These are phyloP conservation scores for Nyctalus aviator DNA, from an alignment of 2,797 vertebrate species.

Conservation along the genomic window DNA sequence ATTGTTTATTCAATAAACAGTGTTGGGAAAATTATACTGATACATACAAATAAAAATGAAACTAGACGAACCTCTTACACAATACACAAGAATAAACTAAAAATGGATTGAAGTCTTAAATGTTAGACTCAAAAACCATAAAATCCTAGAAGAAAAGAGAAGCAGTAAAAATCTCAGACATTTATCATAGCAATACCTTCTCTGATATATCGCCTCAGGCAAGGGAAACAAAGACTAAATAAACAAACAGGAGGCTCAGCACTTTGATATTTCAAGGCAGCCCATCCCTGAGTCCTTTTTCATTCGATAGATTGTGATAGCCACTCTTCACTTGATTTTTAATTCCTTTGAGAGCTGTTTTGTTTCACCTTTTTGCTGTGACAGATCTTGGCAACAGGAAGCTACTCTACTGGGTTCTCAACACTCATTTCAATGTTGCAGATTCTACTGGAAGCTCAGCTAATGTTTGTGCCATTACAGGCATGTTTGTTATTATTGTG, in stretches of 20 bases:
- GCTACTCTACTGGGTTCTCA: not conserved
- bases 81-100: not conserved
- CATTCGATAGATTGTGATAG: not conserved
- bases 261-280: not conserved
- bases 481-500: not conserved
- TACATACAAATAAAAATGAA: not conserved
- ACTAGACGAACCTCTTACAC: not conserved
- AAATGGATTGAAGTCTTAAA: not conserved
- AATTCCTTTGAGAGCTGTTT: not conserved
- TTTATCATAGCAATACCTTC: not conserved
- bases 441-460: not conserved
- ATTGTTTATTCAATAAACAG: not conserved
- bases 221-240: not conserved
- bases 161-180: not conserved
- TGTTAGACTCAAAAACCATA: not conserved
- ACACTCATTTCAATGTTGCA: not conserved
- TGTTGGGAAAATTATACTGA: not conserved
- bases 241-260: not conserved
- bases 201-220: not conserved
- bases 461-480: not conserved
- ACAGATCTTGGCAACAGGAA: not conserved
- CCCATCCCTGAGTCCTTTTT: not conserved
- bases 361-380: constrained; percentile 17
- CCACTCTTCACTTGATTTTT: not conserved
- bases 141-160: not conserved